Percentiles rank a stretch among this genome's conserved stretches.
Conservation (phyloP, 2,888 invertebrate genomes). For the Andrena praecox region DNA sequence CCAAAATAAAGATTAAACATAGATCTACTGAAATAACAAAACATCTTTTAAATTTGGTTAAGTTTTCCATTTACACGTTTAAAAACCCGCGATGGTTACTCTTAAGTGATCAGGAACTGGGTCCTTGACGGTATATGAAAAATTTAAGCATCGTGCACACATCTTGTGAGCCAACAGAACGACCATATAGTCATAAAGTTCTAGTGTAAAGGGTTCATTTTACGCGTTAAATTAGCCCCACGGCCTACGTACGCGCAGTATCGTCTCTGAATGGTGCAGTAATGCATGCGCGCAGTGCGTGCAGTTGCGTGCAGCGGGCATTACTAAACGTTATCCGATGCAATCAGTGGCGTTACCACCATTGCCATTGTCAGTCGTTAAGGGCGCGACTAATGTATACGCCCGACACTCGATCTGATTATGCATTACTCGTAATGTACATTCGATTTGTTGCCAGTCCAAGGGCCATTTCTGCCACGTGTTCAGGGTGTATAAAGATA, state of each 20-base stretch:
- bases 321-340: slow-evolving; percentile 38
- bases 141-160: too few species aligned
- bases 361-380: slow-evolving; percentile 20
- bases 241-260: not conserved
- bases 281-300: slow-evolving; percentile 23
- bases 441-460: slow-evolving; percentile 5
- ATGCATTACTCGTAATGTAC: slow-evolving; percentile 18
- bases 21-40: too few species aligned
- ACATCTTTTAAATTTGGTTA: too few species aligned
- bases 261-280: slow-evolving; percentile 6
- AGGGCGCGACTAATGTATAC: slow-evolving; percentile 30
- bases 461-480: not conserved
- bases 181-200: not conserved
- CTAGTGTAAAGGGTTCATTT: slow-evolving; percentile 1
- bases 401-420: slow-evolving; percentile 31
- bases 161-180: too few species aligned
- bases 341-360: slow-evolving; percentile 31
- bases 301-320: not conserved
- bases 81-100: too few species aligned
- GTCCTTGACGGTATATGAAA: too few species aligned
- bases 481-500: not conserved
- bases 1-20: too few species aligned
- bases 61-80: too few species aligned
- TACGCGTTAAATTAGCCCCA: not conserved
- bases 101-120: too few species aligned